A percentile compares a stretch with the other conserved stretches of the same genome.
phyloP scores from a whole-genome alignment of 2,888 invertebrate genomes.

The Sphecodes monilicornis region DNA sequence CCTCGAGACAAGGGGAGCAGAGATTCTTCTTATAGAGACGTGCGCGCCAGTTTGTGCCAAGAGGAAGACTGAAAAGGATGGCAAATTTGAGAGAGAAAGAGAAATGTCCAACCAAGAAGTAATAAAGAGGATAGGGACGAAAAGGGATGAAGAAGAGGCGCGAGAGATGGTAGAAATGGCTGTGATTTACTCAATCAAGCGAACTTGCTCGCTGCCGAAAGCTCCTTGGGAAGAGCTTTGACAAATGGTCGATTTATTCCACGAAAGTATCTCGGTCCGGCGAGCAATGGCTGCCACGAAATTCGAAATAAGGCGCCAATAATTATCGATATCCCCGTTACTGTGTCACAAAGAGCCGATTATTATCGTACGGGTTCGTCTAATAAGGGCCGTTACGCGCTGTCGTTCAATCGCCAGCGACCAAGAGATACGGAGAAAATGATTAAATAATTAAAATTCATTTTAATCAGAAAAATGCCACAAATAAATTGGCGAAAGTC shows the following conservation, averaged over 20 bases:
- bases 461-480: too few species aligned
- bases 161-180: slow-evolving; percentile 36
- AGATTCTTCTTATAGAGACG: slow-evolving; percentile 24
- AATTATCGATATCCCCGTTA: slow-evolving; percentile 63
- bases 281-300: slow-evolving; percentile 32
- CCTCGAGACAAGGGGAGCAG: slow-evolving; percentile 13
- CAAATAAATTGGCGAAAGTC: too few species aligned
- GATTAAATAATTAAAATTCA: too few species aligned
- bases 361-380: slow-evolving; percentile 19
- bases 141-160: slow-evolving; percentile 10
- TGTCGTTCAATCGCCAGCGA: too few species aligned
- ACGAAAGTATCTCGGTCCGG: slow-evolving; percentile 40
- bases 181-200: slow-evolving; percentile 69
- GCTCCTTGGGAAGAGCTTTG: slow-evolving; percentile 52
- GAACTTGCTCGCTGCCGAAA: slow-evolving; percentile 50
- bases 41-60: not conserved
- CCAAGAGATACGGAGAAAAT: too few species aligned
- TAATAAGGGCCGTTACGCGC: too few species aligned
- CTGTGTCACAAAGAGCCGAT: slow-evolving; percentile 39
- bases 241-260: slow-evolving; percentile 66
- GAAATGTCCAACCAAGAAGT: slow-evolving; percentile 13
- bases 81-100: not conserved
- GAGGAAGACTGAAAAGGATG: not conserved
- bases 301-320: slow-evolving; percentile 55
- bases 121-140: not conserved